phyloP scores from a whole-genome alignment of 2,797 vertebrate species.

The Clarias laeviceps region DNA sequence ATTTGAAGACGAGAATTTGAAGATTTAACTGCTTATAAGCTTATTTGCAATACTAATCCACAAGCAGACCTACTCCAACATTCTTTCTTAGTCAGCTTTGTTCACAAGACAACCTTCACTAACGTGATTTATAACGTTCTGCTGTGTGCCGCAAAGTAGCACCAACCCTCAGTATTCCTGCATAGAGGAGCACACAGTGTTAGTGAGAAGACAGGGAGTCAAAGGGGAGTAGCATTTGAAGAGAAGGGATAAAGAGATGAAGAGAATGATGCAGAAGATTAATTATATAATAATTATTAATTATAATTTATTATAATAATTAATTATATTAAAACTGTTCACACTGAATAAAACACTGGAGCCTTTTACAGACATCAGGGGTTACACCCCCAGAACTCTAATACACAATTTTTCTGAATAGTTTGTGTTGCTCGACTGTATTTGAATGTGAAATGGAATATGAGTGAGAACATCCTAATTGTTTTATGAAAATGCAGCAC shows the following conservation, averaged over 20 bases:
- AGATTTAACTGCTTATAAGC: neutral
- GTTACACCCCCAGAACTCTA: too few species aligned
- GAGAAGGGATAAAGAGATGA: neutral
- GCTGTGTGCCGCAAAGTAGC: slow-evolving; percentile 20
- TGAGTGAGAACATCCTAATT: neutral
- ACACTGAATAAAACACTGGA: slow-evolving; percentile 9
- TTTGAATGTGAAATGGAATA: neutral
- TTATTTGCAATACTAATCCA: neutral
- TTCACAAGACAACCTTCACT: slow-evolving; percentile 31
- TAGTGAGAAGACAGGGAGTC: slow-evolving; percentile 4
- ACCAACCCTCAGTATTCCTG: slow-evolving; percentile 38
- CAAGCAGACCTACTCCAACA: neutral
- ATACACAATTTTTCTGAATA: neutral
- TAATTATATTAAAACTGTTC: neutral
- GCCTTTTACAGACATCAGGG: neutral
- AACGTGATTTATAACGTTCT: slow-evolving; percentile 36
- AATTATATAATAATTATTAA: too few species aligned
- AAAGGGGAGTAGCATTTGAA: neutral
- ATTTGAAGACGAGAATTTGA: neutral
- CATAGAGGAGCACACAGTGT: neutral
- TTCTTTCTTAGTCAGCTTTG: neutral
- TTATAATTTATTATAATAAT: too few species aligned
- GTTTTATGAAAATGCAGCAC: neutral
- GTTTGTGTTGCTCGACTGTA: neutral
- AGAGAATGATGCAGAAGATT: neutral